Base-by-base conservation (phyloP, 1,140 invertebrate species). In the Caenorhabditis inopinata region DNA sequence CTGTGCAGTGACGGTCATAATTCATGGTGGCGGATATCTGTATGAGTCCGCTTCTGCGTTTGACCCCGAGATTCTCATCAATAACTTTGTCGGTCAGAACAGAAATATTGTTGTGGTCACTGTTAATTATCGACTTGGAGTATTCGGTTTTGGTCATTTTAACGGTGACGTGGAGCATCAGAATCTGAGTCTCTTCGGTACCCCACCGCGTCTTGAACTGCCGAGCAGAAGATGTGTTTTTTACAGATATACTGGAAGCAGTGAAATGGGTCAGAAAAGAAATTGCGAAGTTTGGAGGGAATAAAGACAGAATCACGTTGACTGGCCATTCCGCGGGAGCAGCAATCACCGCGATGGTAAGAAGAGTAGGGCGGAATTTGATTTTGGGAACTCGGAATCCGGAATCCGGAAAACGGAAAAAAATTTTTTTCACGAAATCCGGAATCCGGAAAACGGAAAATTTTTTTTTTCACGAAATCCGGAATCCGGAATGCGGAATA, bases 241-340 rank as follows among this genome's bases (percentile, higher is more conserved):
- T 46, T 80, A 25, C 48, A 80, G 81, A 82, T 58, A 51, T 79
- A 9, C 5, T 82, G 14, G 35, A 38, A n/a, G 73, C 29, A 11
- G 75, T 91, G 29, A 87, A 90, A 74, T 91, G 90, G 90, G 92
- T 97, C 2, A 92, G 93, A 87, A 93, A 95, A 86, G 97, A 98
- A 89, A 96, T 97, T 79, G 92, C 92, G 53, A 91, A 92, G 25
- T 98, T 98, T 89, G 95, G 95, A 47, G 96, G 96, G 2, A 95
- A 96, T 90, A 93, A 94, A 11, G 91, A 95, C 83, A 96, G 95
- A 87, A 93, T 98, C 16, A 97, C 96, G 0, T 90, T 98, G 16
- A 96, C 97, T 87, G 96, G 95, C 12, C 77, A 80, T 46, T 95
- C 94, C 81, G 95, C 95, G 11, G 96, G 96, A 14, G 95, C 95